A percentile compares a stretch with the other conserved stretches of the same genome.
Evolutionary conservation across 2,797 vertebrate species (phyloP).

Genomic region (Lateolabrax maculatus): DNA sequence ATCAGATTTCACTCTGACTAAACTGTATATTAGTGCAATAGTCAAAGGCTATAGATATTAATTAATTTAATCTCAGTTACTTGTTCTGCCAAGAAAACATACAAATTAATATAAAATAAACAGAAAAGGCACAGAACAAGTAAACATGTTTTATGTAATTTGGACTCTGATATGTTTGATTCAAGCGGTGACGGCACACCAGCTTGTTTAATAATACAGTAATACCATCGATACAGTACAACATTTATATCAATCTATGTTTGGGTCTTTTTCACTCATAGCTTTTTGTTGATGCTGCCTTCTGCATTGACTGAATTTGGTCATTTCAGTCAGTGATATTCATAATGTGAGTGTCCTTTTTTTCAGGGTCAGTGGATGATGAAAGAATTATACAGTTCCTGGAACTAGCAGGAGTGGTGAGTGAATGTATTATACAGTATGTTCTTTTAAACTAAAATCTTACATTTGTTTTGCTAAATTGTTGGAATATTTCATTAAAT

Average conservation of each 20-base stretch:
- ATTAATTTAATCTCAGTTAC: not conserved
- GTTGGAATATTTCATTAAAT: not conserved
- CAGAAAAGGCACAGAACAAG: not conserved
- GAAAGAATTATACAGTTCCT: slow-evolving; percentile 93
- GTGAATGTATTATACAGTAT: slow-evolving; percentile 50
- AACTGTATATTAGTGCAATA: slow-evolving; percentile 6
- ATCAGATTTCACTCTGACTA: slow-evolving; percentile 26
- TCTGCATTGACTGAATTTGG: not conserved
- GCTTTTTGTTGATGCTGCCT: not conserved
- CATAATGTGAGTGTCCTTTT: not conserved
- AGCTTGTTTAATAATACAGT: not conserved
- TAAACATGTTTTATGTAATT: not conserved
- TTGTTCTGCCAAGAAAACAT: not conserved
- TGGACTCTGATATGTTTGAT: not conserved
- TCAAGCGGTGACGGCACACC: no score
- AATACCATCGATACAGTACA: not conserved
- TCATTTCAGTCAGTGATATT: not conserved
- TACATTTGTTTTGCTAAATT: not conserved
- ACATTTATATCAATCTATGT: not conserved
- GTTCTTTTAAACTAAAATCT: not conserved
- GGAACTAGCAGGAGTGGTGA: slow-evolving; percentile 93
- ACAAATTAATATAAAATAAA: not conserved
- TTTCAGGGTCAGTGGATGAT: slow-evolving; percentile 90
- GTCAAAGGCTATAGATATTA: not conserved
- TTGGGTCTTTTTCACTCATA: not conserved